phyloP scores from a whole-genome alignment of 2,888 invertebrate species.

The Sarcophaga caerulescens region DNA sequence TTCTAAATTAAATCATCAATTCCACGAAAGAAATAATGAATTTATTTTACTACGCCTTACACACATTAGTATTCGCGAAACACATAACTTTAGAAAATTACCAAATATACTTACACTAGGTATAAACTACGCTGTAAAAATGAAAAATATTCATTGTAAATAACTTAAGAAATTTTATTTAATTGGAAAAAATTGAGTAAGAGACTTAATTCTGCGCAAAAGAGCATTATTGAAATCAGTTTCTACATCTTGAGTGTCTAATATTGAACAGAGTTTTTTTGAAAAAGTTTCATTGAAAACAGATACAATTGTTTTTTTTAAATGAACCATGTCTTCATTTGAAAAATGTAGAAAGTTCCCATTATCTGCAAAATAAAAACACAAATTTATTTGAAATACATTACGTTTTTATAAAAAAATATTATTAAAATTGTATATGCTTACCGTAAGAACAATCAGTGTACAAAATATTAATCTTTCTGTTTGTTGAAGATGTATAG shows the following conservation, averaged over 20 bases:
- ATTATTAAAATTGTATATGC: too few relatives aligned
- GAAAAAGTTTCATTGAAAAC: slow-evolving; percentile 91
- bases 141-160: too few relatives aligned
- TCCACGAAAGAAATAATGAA: too few relatives aligned
- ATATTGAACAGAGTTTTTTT: slow-evolving; percentile 87
- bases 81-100: too few relatives aligned
- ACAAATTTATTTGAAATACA: too few relatives aligned
- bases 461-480: slow-evolving; percentile 66
- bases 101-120: too few relatives aligned
- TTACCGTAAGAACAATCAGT: slow-evolving; percentile 30
- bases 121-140: too few relatives aligned
- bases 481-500: slow-evolving; percentile 83
- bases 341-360: slow-evolving; percentile 41
- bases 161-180: slow-evolving; percentile 66
- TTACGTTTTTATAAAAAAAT: too few relatives aligned
- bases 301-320: slow-evolving; percentile 87
- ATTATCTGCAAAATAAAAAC: neutral
- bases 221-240: slow-evolving; percentile 88
- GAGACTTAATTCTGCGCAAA: slow-evolving; percentile 89
- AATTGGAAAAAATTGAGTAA: slow-evolving; percentile 89
- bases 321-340: slow-evolving; percentile 85
- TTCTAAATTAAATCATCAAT: too few relatives aligned
- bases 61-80: too few relatives aligned
- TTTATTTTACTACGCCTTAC: too few relatives aligned
- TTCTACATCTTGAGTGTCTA: slow-evolving; percentile 85